These are phyloP conservation scores for Drosophila rufa DNA, from an alignment of 1,140 invertebrate genomes.

Conservation along the genomic window DNA sequence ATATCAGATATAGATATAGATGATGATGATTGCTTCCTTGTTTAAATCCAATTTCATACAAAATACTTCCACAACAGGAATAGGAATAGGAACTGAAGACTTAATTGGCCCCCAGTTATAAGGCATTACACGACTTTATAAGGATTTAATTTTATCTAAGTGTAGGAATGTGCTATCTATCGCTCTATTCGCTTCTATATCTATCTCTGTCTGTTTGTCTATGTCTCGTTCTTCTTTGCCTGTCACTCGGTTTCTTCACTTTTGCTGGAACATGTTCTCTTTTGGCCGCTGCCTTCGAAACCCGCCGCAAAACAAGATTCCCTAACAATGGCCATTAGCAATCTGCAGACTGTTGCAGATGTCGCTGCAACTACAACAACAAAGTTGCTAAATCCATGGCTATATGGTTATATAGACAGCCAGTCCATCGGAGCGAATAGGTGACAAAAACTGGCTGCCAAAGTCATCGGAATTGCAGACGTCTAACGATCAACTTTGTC, in stretches of 20 bases:
- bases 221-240: background rate
- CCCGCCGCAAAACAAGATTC: constrained; percentile 62
- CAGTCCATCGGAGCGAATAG: constrained; percentile 32
- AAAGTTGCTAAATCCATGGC: constrained; percentile 24
- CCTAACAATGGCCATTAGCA: constrained; percentile 72
- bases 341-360: constrained; percentile 63
- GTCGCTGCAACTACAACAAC: constrained; percentile 43
- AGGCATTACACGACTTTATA: too few relatives aligned
- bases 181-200: background rate
- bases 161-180: constrained; percentile 34
- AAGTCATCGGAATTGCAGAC: constrained; percentile 55
- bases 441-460: constrained; percentile 54
- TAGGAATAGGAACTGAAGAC: too few relatives aligned
- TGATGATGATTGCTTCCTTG: too few relatives aligned
- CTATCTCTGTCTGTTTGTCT: constrained; percentile 1
- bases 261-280: constrained; percentile 41
- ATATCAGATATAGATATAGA: too few relatives aligned
- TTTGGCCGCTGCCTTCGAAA: constrained; percentile 29
- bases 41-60: too few relatives aligned
- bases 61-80: too few relatives aligned
- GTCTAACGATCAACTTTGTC: constrained; percentile 39
- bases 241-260: constrained; percentile 27
- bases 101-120: too few relatives aligned
- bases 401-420: constrained; percentile 30
- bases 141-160: too few relatives aligned